phyloP scores from a whole-genome alignment of 2,113 vertebrate genomes.

The Salvator merianae region DNA sequence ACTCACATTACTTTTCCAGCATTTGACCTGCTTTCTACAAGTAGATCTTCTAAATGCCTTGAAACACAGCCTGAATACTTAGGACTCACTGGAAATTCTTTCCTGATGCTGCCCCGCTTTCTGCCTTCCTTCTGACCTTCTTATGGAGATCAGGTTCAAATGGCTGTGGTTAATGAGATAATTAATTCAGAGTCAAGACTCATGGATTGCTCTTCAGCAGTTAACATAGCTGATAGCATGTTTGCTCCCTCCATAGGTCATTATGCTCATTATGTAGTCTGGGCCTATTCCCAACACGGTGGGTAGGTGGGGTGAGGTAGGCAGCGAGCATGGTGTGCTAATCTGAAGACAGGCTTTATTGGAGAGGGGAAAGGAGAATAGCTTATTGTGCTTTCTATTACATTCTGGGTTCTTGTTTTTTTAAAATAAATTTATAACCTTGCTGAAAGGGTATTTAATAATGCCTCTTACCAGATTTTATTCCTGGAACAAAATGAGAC shows the following conservation, averaged over 20 bases:
- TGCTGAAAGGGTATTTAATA: too few relatives aligned
- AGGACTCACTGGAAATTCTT: not conserved
- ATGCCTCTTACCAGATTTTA: too few relatives aligned
- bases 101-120: not conserved
- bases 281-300: constrained; percentile 4
- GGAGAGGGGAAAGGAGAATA: not conserved
- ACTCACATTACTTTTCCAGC: not conserved
- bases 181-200: constrained; percentile 29
- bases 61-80: not conserved
- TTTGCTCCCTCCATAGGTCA: constrained; percentile 17
- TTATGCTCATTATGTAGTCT: constrained; percentile 11
- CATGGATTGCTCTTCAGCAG: constrained; percentile 26
- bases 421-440: too few relatives aligned
- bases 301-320: not conserved
- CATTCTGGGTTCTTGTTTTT: not conserved
- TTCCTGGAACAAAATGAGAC: too few relatives aligned
- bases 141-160: constrained; percentile 20
- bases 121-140: constrained; percentile 4
- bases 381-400: too few relatives aligned
- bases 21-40: not conserved
- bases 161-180: constrained; percentile 30
- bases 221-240: constrained; percentile 11
- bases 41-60: not conserved
- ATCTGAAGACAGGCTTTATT: not conserved
- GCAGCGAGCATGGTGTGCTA: not conserved